Evolutionary conservation across 2,888 invertebrate species (phyloP), one percentile per base, ranked within the genome.

Genomic region (Trichopria drosophilae): DNA sequence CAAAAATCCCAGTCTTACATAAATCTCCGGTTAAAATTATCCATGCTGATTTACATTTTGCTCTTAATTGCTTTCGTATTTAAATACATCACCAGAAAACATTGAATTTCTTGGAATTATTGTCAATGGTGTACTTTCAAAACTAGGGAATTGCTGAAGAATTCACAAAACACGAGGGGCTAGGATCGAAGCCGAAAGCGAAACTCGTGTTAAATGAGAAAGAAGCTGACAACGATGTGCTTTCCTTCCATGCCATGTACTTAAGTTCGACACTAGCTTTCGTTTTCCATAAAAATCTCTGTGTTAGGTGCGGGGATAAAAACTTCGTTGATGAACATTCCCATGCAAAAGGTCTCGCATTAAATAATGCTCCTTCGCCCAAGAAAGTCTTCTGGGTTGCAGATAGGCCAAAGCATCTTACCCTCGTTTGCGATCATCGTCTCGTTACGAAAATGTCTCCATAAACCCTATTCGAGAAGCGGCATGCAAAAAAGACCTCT

Each of bases 351-450:
- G 43, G 45, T 40, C 31, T 37, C 48, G 47, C 56, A 55, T 59
- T 56, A 58, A 61, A 59, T 56, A 57, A 58, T 52, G 58, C 52
- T 44, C 54, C 42, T 39, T 53, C 50, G 41, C 35, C 43, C 58
- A 52, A 24, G 10, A 24, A n/a, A n/a, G n/a, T n/a, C n/a, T n/a
- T 31, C 20, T 6, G n/a, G 19, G 6, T 12, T 13, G n/a, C n/a
- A n/a, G n/a, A n/a, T n/a, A n/a, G n/a, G n/a, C n/a, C n/a, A n/a
- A n/a, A n/a, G 26, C 24, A 16, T 28, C 37, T 46, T 23, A 22
- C 40, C n/a, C 26, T 26, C 26, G n/a, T 37, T 37, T 29, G 29
- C 9, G 29, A 29, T 37, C 13, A 37, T 37, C 45, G 36, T 36
- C 15, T 36, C 26, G 45, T 45, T 45, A 35, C 35, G 37, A 20